Evolutionary conservation across 2,113 vertebrate species (phyloP).

Genomic region (Neofelis nebulosa): DNA sequence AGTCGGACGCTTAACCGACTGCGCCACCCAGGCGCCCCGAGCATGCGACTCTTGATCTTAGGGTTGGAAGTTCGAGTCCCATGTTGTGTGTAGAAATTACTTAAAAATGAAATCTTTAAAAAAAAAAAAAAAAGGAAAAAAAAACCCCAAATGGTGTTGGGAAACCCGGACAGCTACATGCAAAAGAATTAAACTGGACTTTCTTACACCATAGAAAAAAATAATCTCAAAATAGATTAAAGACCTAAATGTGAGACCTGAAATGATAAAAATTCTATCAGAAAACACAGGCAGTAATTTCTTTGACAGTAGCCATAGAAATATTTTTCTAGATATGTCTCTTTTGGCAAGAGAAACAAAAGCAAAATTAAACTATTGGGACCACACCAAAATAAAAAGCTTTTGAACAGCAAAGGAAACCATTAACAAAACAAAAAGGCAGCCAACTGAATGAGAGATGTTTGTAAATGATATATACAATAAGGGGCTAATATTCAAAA

Average conservation of each 20-base stretch:
- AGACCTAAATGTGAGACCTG: not conserved
- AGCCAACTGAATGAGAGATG: not conserved
- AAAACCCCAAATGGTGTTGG: not conserved
- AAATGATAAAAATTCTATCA: not conserved
- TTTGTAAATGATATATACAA: not conserved
- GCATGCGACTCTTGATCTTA: not conserved
- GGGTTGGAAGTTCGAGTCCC: not conserved
- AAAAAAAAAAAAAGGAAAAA: too few relatives aligned
- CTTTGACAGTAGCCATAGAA: not conserved
- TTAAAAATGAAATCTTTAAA: not conserved
- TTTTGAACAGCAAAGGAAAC: not conserved
- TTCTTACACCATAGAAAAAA: not conserved
- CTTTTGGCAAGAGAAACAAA: not conserved
- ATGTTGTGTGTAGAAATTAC: not conserved
- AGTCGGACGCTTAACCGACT: too few relatives aligned
- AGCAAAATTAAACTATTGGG: not conserved
- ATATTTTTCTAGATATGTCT: not conserved
- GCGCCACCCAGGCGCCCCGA: too few relatives aligned
- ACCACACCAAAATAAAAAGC: not conserved
- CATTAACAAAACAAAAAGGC: not conserved
- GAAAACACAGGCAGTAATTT: not conserved
- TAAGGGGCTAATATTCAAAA: not conserved
- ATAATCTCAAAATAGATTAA: not conserved
- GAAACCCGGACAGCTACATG: not conserved
- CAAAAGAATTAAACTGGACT: not conserved